These are phyloP conservation scores for Catagonus wagneri DNA, from an alignment of 2,113 vertebrate species.

Conservation along the genomic window DNA sequence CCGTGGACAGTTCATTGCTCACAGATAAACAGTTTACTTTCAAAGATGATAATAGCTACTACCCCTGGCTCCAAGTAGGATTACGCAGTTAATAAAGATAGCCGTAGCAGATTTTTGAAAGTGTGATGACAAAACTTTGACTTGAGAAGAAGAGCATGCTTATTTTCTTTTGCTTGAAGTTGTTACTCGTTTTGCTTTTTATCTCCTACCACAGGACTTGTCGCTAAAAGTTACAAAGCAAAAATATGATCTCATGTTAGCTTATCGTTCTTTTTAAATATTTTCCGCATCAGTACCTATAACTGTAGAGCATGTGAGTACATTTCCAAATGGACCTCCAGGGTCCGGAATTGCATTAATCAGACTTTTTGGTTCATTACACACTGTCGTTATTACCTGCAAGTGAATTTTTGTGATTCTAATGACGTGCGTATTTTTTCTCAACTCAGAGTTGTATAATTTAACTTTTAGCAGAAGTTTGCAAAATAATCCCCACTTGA, in stretches of 20 bases:
- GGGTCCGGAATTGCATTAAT: background rate
- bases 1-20: background rate
- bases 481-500: background rate
- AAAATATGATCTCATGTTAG: constrained; percentile 1
- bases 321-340: background rate
- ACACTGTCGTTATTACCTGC: background rate
- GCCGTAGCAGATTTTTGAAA: constrained; percentile 7
- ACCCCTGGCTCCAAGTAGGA: background rate
- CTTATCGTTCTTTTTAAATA: constrained; percentile 37
- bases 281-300: too few relatives aligned
- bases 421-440: background rate
- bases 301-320: background rate
- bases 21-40: background rate
- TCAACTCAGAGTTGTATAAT: background rate
- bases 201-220: constrained; percentile 12
- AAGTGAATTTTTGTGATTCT: background rate
- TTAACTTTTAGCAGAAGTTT: background rate
- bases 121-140: constrained; percentile 19
- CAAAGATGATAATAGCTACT: background rate
- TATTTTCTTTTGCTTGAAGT: constrained; percentile 63
- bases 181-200: constrained; percentile 34
- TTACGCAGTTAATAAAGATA: background rate
- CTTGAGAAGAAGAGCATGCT: constrained; percentile 20
- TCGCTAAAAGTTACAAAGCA: constrained; percentile 16
- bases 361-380: background rate